These are phyloP conservation scores for Euura saliciscinereae DNA, from an alignment of 1,140 invertebrate genomes.

Conservation along the genomic window DNA sequence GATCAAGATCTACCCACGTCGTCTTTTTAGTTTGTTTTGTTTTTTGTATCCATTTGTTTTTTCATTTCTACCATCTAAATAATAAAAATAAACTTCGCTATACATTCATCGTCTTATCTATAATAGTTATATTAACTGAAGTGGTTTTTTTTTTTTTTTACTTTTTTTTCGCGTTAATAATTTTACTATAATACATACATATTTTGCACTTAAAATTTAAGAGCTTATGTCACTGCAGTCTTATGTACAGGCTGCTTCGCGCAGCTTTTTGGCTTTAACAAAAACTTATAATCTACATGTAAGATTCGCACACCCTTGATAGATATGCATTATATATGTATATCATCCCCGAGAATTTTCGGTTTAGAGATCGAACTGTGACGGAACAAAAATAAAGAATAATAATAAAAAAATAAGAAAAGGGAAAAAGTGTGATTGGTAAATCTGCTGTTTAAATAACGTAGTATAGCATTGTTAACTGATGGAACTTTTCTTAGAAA, in stretches of 20 bases:
- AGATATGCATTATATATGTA: no score
- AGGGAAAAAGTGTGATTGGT: not conserved
- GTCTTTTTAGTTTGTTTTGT: not conserved
- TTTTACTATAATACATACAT: not conserved
- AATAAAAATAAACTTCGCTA: conserved; percentile 53
- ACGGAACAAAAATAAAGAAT: conserved; percentile 14
- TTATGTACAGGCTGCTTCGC: conserved; percentile 40
- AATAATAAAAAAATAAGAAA: conserved; percentile 15
- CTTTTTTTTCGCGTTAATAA: not conserved
- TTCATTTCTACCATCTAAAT: conserved; percentile 41
- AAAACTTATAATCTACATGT: conserved; percentile 12
- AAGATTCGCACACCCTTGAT: no score
- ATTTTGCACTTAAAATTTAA: conserved; percentile 14
- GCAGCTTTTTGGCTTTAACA: conserved; percentile 38
- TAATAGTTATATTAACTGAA: not conserved
- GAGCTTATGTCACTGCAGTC: conserved; percentile 43
- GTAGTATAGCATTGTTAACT: no score
- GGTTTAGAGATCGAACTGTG: not conserved
- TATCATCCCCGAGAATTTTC: no score
- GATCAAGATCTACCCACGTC: conserved; percentile 18
- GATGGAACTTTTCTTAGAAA: conserved; percentile 60
- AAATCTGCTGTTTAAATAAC: no score
- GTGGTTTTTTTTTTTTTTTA: no score
- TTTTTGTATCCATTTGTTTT: conserved; percentile 24
- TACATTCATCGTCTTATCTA: conserved; percentile 37